Conservation (phyloP, 1,140 invertebrate genomes). For the Pogonus chalceus region DNA sequence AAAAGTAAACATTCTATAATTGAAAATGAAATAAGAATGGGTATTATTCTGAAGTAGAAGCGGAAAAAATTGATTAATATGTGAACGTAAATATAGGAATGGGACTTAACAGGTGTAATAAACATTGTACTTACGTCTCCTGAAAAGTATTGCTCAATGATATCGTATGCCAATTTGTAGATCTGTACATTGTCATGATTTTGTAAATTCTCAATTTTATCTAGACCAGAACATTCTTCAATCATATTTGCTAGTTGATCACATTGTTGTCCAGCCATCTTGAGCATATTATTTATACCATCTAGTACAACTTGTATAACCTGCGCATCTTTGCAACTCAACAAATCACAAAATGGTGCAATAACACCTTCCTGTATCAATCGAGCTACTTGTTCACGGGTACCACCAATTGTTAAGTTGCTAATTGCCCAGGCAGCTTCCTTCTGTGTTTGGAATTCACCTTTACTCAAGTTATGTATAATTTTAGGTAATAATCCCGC, state of each 20-base stretch:
- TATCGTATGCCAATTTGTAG: constrained; percentile 96
- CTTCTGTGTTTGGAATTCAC: constrained; percentile 98
- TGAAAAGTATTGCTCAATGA: constrained; percentile 96
- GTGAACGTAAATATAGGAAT: too few species aligned
- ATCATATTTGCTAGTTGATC: constrained; percentile 77
- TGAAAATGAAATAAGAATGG: too few species aligned
- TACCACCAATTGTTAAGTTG: constrained; percentile 96
- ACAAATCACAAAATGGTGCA: constrained; percentile 79
- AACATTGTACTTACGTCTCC: constrained; percentile 54
- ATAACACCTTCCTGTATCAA: constrained; percentile 86
- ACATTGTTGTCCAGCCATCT: constrained; percentile 59
- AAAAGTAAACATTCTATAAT: too few species aligned
- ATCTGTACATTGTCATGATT: constrained; percentile 98
- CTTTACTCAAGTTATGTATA: constrained; percentile 84
- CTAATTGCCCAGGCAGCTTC: constrained; percentile 99
- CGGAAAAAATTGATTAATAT: too few species aligned
- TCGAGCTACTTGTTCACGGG: constrained; percentile 77
- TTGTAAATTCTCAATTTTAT: constrained; percentile 94
- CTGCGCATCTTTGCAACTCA: constrained; percentile 77
- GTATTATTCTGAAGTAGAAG: too few species aligned
- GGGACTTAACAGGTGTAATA: too few species aligned
- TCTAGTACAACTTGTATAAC: constrained; percentile 60
- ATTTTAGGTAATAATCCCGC: constrained; percentile 88
- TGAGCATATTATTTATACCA: constrained; percentile 87
- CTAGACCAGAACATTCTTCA: constrained; percentile 84